Percentiles rank a stretch among this genome's conserved stretches.
Evolutionary conservation across 2,113 vertebrate genomes (phyloP).

Genomic region (Verasper variegatus): DNA sequence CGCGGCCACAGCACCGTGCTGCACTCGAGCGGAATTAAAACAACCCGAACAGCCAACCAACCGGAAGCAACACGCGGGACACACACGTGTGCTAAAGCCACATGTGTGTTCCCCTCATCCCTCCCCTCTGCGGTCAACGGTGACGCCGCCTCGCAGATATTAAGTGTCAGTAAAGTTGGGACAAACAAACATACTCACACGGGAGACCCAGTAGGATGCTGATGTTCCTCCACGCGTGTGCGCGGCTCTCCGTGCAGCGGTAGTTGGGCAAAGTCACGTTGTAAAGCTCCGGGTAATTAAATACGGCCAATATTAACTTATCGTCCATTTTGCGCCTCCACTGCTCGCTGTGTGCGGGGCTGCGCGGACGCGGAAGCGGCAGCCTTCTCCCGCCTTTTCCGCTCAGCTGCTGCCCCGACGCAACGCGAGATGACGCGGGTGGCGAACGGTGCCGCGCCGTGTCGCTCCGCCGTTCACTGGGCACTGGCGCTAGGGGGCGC

Average conservation of each 20-base stretch:
- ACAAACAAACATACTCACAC: slow-evolving; percentile 69
- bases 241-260: slow-evolving; percentile 75
- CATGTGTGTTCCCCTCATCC: not conserved
- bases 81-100: not conserved
- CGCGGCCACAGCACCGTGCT: slow-evolving; percentile 13
- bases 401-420: slow-evolving; percentile 58
- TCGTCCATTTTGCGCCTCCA: slow-evolving; percentile 75
- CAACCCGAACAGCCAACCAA: not conserved
- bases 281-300: slow-evolving; percentile 77
- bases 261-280: slow-evolving; percentile 77
- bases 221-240: slow-evolving; percentile 74
- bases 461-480: slow-evolving; percentile 36
- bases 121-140: not conserved
- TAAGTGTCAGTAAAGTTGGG: slow-evolving; percentile 60
- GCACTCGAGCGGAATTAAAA: not conserved
- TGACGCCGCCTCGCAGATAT: slow-evolving; percentile 8
- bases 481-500: slow-evolving; percentile 37
- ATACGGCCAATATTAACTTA: slow-evolving; percentile 78
- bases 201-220: slow-evolving; percentile 62
- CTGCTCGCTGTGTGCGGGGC: slow-evolving; percentile 15
- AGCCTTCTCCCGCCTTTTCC: slow-evolving; percentile 78
- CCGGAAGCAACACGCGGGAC: not conserved
- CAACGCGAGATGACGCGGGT: slow-evolving; percentile 64
- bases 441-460: slow-evolving; percentile 56
- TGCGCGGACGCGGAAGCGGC: slow-evolving; percentile 79